Evolutionary conservation across 1,140 invertebrate genomes (phyloP).

Genomic region (Rhizoglyphus robini): DNA sequence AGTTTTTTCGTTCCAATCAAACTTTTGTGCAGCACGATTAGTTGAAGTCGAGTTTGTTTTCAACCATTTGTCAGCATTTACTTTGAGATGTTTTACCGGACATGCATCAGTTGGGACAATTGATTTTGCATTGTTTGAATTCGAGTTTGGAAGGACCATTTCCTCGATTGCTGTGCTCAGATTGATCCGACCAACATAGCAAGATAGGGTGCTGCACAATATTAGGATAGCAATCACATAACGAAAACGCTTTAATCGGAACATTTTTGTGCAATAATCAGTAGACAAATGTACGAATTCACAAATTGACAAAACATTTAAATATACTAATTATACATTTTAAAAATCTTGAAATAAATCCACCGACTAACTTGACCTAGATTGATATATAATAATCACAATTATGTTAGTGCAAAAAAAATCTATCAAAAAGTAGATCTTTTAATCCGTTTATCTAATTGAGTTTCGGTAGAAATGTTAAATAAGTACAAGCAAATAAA

Average conservation of each 20-base stretch:
- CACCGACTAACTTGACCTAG: too few species aligned
- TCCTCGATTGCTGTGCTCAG: constrained; percentile 3
- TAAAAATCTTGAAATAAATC: too few species aligned
- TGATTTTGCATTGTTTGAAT: not conserved
- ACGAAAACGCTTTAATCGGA: not conserved
- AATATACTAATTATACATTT: too few species aligned
- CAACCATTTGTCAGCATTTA: not conserved
- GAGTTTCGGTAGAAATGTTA: too few species aligned
- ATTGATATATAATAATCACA: too few species aligned
- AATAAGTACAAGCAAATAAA: too few species aligned
- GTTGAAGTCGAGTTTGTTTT: not conserved
- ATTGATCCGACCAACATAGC: constrained; percentile 12
- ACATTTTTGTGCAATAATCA: too few species aligned
- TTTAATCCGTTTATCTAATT: too few species aligned
- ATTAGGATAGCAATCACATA: not conserved
- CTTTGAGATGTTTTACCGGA: not conserved
- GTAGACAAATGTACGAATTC: too few species aligned
- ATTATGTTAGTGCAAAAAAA: too few species aligned
- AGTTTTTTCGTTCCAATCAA: constrained; percentile 24
- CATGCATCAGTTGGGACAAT: not conserved
- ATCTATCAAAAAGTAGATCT: too few species aligned
- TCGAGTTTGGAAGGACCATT: not conserved
- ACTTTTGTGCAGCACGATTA: constrained; percentile 17
- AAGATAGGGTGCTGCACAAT: not conserved
- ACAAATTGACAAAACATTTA: too few species aligned